A percentile compares a stretch with the other conserved stretches of the same genome.
These are phyloP conservation scores for Coecobrya sp. DNA, from an alignment of 2,888 invertebrate genomes.

Conservation along the genomic window DNA sequence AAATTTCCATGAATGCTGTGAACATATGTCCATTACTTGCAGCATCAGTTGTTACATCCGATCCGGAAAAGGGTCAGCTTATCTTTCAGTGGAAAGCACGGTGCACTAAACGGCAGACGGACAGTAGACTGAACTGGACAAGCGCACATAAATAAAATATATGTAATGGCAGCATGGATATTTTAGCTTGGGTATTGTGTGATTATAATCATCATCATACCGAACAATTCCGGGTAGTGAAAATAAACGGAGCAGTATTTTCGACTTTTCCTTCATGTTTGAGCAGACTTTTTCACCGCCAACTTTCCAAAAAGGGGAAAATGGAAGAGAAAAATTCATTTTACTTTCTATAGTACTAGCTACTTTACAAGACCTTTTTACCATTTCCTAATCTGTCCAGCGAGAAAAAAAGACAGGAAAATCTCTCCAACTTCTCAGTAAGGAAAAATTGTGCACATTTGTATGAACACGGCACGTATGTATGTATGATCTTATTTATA, in stretches of 20 bases:
- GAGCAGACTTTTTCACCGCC: not conserved
- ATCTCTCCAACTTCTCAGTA: not conserved
- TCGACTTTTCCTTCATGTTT: not conserved
- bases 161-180: not conserved
- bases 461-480: not conserved
- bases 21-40: conserved; percentile 11
- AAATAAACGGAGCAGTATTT: not conserved
- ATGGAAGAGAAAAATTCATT: not conserved
- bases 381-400: conserved; percentile 32
- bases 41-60: not conserved
- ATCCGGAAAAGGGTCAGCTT: conserved; percentile 34
- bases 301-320: not conserved
- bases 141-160: not conserved
- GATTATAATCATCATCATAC: conserved; percentile 3
- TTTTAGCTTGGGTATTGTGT: not conserved
- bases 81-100: not conserved
- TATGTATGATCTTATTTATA: not conserved
- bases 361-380: not conserved
- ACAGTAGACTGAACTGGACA: not conserved
- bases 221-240: not conserved
- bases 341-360: not conserved
- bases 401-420: not conserved
- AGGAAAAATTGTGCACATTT: not conserved
- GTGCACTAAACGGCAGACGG: not conserved
- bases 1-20: conserved; percentile 8